Evolutionary conservation across 1,140 invertebrate genomes (phyloP), one percentile per base, ranked within the genome.

Genomic region (Cydia pomonella): DNA sequence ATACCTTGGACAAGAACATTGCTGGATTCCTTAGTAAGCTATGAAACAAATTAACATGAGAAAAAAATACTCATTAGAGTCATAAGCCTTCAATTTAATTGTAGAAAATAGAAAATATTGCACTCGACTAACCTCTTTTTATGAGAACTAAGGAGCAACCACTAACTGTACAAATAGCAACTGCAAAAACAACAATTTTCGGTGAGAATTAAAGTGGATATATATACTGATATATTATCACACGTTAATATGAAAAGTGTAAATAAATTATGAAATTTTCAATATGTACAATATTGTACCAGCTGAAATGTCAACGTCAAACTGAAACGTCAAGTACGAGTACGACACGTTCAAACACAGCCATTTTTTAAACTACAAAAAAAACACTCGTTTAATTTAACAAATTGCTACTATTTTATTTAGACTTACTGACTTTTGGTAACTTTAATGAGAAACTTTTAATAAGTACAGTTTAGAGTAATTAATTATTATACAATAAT

Each of bases 11-110:
- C 50, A 85, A 81, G 79, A 78, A 80, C 88, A 90, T 91, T 76
- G 83, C 84, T 83, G 83, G 79, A 85, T 78, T 89, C 89, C 89
- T 86, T 74, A 75, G 85, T 73, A 85, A 83, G 86, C 88, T 90
- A 87, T 77, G 78, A 84, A 88, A 84, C 77, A 78, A 69, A 69
- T 73, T 71, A 10, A 13, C 77, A 80, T 73, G 62, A 77, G 73
- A 27, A 18, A 44, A 29, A 16, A n/a, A 27, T n/a, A 33, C 63
- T 10, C 4, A 50, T 50, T 18, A 50, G 47, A 16, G 13, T 44
- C 1, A 23, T 13, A 63, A 63, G 18, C 2, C 23, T n/a, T 29
- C 25, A 7, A 66, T 29, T 66, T 33, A 29, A 6, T 33, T 9
- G 27, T 18, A 63, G 0, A 27, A 63, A 27, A 66, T 33, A 66